phyloP scores from a whole-genome alignment of 2,888 invertebrate genomes.

The Gymnocheta viridis region DNA sequence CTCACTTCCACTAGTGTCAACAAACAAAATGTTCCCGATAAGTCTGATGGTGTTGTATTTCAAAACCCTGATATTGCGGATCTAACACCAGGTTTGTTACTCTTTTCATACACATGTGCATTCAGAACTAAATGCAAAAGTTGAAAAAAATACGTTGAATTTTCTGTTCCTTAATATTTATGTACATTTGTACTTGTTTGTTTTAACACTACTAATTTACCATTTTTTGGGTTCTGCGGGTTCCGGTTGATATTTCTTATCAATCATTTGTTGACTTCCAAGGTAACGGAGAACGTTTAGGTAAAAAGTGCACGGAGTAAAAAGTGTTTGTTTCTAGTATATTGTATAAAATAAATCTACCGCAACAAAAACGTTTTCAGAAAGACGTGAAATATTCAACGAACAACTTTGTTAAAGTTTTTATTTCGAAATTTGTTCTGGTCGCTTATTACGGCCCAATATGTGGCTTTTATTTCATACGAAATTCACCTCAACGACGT shows the following conservation, averaged over 20 bases:
- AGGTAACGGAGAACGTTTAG: neutral
- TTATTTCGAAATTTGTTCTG: too few species aligned
- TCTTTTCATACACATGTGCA: constrained; percentile 2
- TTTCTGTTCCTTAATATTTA: constrained; percentile 13
- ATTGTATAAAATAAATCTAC: too few species aligned
- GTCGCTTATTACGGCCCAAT: too few species aligned
- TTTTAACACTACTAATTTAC: neutral
- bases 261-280: neutral
- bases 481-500: too few species aligned
- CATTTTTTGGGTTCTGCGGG: neutral
- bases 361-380: too few species aligned
- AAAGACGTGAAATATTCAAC: too few species aligned
- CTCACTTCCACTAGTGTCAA: constrained; percentile 62
- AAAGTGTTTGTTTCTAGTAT: too few species aligned
- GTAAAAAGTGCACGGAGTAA: neutral
- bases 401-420: too few species aligned
- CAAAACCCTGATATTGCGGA: constrained; percentile 82
- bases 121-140: neutral
- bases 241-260: neutral
- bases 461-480: too few species aligned
- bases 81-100: constrained; percentile 84
- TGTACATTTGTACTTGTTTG: neutral
- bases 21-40: constrained; percentile 71
- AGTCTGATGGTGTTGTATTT: constrained; percentile 75
- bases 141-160: neutral